Evolutionary conservation across 2,113 vertebrate species (phyloP), one percentile per base, ranked within the genome.

Genomic region (rat (Rattus norvegicus)): DNA sequence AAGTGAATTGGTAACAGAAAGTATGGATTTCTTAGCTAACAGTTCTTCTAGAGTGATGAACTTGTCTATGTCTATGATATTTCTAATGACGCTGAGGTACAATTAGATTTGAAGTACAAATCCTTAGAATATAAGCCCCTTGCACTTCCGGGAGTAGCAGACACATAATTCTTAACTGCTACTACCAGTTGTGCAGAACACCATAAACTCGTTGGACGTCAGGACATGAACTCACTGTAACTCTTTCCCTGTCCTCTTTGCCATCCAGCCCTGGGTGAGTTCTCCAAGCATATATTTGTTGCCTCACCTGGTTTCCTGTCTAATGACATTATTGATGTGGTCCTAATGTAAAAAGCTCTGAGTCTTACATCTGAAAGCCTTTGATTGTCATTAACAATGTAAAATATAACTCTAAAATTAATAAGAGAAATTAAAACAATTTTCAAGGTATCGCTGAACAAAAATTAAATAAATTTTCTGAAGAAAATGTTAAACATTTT

Each of bases 41-140:
- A 83, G 70, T 72, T 90, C 79, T 88, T 93, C 59, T 80, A 75
- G 19, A 92, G n/a, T 4, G 8, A 93, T 72, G 72, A 69, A 28
- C 70, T 93, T 89, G 36, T 84, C 49, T 89, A 20, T 85, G 88
- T 56, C 88, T 86, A 89, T 75, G 67, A 67, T 72, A 54, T 96
- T 97, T 92, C 81, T 0, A 90, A 94, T 59, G 49, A 87, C 79
- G 95, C 84, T 19, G 20, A 88, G 36, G 43, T n/a, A 84, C 43
- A 94, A 67, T 19, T 93, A 91, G 83, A 94, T 89, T 95, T 93
- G 47, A 96, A 92, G 95, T 87, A 80, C 69, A 95, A n/a, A 10
- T 59, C 86, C 14, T 96, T 17, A 70, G 72, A 17, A 75, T 88
- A 65, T 54, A 95, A 83, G 36, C 69, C 14, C 81, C 63, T 95